Base-by-base conservation (phyloP, 53 echinoderm and acorn worm genomes). In the Paelopatides confundens region DNA sequence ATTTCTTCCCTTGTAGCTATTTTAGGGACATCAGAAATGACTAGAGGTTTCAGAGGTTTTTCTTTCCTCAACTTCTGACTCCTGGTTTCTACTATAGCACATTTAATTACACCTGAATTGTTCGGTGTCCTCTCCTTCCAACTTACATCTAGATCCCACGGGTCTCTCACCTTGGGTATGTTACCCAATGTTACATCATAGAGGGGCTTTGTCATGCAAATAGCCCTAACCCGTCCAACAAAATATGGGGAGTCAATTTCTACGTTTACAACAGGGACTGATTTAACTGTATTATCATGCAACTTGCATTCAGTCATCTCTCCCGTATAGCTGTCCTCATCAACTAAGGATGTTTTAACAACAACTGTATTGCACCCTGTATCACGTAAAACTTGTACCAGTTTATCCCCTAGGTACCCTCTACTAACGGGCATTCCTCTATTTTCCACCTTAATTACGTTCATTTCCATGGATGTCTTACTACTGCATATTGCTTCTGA, bases 301-400 rank as follows among this genome's bases (percentile, higher is more conserved):
- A 82, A 53, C 32, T 31, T 35, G 26, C 82, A 82, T 30, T 30
- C 31, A 7, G 31, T 82, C 26, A 12, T 35, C 14, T 9, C 31
- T 36, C 82, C 82, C 30, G 31, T 29, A 53, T 31, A 50, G 9
- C 52, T 32, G 27, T 58, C 31, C 3, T 52, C 32, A 5, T 6
- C 13, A 31, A 32, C 15, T 3, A 54, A 26, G 15, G 53, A 31
- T 32, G 51, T 54, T 14, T 34, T 52, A 10, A 82, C 58, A n/a
- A 82, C 82, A 15, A 82, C 82, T 2, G 53, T 21, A 34, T 54
- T 82, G 28, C 82, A 82, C 29, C 82, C 82, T 11, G 53, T 82
- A n/a, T 82, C 82, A 24, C 82, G 82, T n/a, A 82, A 31, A 0
- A 82, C 82, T 1, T 34, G 32, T 2, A 82, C 82, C 34, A 33